These are phyloP conservation scores for Caenorhabditis panamensis DNA, from an alignment of 2,888 invertebrate species.

Conservation along the genomic window DNA sequence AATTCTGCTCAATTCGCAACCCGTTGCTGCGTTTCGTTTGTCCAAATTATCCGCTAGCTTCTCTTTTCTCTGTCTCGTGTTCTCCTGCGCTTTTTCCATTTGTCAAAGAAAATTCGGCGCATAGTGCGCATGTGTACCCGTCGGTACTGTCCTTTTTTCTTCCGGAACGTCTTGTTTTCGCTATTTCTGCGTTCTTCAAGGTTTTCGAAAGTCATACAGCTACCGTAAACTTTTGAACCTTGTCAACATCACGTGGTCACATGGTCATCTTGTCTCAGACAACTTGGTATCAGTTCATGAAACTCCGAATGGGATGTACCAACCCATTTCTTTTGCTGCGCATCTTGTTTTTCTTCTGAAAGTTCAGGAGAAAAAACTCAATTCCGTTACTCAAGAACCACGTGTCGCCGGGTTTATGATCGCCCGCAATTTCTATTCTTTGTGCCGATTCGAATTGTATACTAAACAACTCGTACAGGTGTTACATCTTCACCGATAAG, in stretches of 20 bases:
- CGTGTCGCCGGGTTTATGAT: too few species aligned
- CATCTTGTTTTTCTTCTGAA: neutral
- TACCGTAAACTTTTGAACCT: too few species aligned
- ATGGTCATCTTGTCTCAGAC: too few species aligned
- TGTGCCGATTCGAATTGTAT: neutral
- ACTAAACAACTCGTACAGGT: constrained; percentile 8
- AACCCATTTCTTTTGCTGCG: too few species aligned
- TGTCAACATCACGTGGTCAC: too few species aligned
- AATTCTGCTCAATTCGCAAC: too few species aligned
- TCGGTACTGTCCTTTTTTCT: neutral
- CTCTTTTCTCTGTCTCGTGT: constrained; percentile 4
- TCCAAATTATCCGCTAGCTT: too few species aligned
- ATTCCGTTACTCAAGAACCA: constrained; percentile 4
- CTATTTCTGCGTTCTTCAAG: too few species aligned
- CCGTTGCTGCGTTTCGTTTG: too few species aligned
- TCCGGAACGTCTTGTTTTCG: neutral
- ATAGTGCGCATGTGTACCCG: constrained; percentile 4
- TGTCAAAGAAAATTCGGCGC: neutral
- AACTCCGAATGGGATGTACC: neutral
- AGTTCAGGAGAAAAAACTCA: constrained; percentile 16
- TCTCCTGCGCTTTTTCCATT: neutral
- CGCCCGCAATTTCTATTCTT: too few species aligned
- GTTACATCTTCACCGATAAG: constrained; percentile 18
- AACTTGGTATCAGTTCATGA: neutral
- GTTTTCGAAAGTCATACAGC: too few species aligned